Percentiles rank a stretch among this genome's conserved stretches.
Evolutionary conservation across 2,113 vertebrate species (phyloP).

Genomic region (Circaetus cinerascens): DNA sequence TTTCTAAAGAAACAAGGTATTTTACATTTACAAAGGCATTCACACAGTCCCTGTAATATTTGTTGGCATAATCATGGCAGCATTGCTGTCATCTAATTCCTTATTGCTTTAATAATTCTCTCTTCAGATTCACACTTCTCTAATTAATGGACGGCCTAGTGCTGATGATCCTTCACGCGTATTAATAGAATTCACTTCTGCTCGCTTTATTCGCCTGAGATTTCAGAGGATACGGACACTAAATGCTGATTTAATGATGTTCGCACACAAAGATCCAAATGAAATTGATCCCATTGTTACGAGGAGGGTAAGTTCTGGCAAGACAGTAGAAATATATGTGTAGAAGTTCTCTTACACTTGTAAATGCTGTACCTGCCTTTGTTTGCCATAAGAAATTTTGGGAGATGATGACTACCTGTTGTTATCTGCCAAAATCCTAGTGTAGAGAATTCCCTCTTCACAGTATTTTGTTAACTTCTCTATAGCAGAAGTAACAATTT

Average conservation of each 20-base stretch:
- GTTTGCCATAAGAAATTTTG: background rate
- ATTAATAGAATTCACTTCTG: conserved; percentile 91
- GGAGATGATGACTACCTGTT: background rate
- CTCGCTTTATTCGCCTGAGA: conserved; percentile 91
- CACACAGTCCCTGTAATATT: background rate
- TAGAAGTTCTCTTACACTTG: background rate
- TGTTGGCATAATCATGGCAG: background rate
- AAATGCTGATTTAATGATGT: conserved; percentile 97
- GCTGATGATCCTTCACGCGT: conserved; percentile 89
- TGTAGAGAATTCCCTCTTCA: background rate
- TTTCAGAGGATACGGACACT: conserved; percentile 92
- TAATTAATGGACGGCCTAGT: conserved; percentile 95
- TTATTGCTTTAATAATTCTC: background rate
- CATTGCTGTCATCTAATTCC: background rate
- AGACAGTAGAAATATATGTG: background rate
- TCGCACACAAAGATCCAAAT: conserved; percentile 81
- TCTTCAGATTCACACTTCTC: conserved; percentile 91
- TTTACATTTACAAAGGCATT: background rate
- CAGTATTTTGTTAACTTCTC: background rate
- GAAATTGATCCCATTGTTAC: conserved; percentile 94
- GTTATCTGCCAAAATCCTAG: background rate
- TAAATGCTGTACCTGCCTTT: background rate
- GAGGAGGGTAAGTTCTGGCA: conserved; percentile 81
- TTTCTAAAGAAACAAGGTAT: background rate
- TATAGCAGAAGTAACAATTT: background rate